A percentile compares a stretch with the other conserved stretches of the same genome.
phyloP scores from a whole-genome alignment of 2,113 vertebrate genomes.

The Chauna torquata region DNA sequence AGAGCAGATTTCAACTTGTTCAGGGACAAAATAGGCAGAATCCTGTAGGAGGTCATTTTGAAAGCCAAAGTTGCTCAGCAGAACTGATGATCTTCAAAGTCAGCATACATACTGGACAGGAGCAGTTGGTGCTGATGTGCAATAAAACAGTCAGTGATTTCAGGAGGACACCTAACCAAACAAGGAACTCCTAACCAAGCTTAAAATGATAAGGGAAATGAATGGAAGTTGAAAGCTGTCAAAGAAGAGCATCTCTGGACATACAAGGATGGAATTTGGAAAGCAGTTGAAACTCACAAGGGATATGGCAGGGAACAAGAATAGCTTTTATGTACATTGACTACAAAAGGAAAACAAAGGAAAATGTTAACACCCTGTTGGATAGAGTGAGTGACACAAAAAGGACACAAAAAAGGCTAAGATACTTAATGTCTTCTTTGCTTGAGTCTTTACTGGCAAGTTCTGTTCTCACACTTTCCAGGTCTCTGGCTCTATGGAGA shows the following conservation, averaged over 20 bases:
- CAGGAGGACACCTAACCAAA: not conserved
- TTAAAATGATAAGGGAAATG: not conserved
- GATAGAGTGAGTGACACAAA: not conserved
- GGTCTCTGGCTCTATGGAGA: not conserved
- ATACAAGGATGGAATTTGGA: not conserved
- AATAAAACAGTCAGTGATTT: not conserved
- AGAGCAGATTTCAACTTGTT: not conserved
- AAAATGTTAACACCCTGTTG: not conserved
- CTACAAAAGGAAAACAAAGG: not conserved
- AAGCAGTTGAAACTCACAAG: not conserved
- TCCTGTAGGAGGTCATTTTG: not conserved
- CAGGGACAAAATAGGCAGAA: not conserved
- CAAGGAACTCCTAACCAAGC: not conserved
- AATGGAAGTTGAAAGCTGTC: not conserved
- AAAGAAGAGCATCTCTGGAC: not conserved
- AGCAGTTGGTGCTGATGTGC: not conserved
- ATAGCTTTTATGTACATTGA: not conserved
- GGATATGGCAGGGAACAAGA: not conserved
- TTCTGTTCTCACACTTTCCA: not conserved
- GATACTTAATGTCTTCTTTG: not conserved
- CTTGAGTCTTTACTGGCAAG: not conserved
- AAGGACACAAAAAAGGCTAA: not conserved
- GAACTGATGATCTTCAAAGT: not conserved
- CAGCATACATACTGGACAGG: not conserved
- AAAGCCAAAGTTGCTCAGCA: not conserved